Base-by-base conservation (phyloP, 2,888 invertebrate species). In the Neuroscelio doddi region DNA sequence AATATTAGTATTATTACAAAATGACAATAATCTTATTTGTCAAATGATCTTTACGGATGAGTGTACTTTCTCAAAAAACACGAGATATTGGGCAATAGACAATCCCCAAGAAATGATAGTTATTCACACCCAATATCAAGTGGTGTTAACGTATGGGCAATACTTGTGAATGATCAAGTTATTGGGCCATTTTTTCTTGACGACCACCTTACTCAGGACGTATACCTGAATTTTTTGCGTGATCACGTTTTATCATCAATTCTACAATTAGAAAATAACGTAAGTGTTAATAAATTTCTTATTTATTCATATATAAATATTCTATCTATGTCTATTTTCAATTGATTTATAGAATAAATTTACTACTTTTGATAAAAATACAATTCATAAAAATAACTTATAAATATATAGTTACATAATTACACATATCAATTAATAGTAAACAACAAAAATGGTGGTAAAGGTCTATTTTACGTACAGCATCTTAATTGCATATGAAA, bases 111-210 rank as follows among this genome's bases (percentile, higher is more conserved):
- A 1, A 3, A 1, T 12, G 1, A 3, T 3, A 3, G 14, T 3
- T 7, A 12, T 2, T n/a, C 14, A 36, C 14, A 12, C 3, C 3
- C 36, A 36, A n/a, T 4, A 36, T 12, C 4, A 8, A 10, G 4
- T 1, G n/a, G 3, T 1, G 12, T 36, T 14, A 36, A 36, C 9
- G 36, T 36, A 7, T 36, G 36, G 36, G 3, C 8, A 3, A 16
- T 14, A 3, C 12, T 3, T 2, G n/a, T 36, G 4, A 16, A 16
- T 1, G 36, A 1, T 10, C 2, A n/a, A 36, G 5, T 36, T 5
- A 12, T 36, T n/a, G 36, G 36, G 8, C 36, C 36, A n/a, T 36
- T 36, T 36, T 36, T 36, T 14, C 12, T 36, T 14, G 36, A 10
- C 1, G 3, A 12, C 5, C 3, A 8, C 5, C 36, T 32, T 3